phyloP scores from a whole-genome alignment of 2,797 vertebrate genomes.

The Parotocinclus haroldoi region DNA sequence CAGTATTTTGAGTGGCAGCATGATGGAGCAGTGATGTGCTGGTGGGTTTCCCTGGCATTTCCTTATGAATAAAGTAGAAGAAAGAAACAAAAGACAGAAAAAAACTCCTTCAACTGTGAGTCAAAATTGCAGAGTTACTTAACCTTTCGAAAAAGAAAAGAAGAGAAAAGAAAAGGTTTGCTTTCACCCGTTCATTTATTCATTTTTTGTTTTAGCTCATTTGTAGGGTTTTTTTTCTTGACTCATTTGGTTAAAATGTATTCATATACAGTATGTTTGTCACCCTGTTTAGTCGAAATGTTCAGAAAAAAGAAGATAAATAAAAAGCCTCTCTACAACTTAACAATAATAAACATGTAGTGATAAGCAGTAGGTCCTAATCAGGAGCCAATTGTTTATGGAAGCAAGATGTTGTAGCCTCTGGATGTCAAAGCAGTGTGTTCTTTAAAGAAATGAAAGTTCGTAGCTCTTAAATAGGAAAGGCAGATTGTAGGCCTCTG shows the following conservation, averaged over 20 bases:
- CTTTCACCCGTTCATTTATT: neutral
- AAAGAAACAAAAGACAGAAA: neutral
- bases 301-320: neutral
- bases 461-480: too few relatives aligned
- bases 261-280: too few relatives aligned
- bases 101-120: slow-evolving; percentile 11
- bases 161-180: neutral
- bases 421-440: too few relatives aligned
- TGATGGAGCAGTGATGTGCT: slow-evolving; percentile 1
- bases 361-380: too few relatives aligned
- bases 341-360: too few relatives aligned
- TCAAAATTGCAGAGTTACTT: slow-evolving; percentile 21
- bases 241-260: slow-evolving; percentile 14
- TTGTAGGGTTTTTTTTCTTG: neutral
- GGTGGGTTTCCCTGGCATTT: neutral
- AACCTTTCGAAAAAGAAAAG: slow-evolving; percentile 14
- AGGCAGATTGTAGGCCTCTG: too few relatives aligned
- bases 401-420: too few relatives aligned
- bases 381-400: too few relatives aligned
- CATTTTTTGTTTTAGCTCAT: neutral
- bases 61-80: slow-evolving; percentile 3
- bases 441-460: too few relatives aligned
- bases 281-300: neutral
- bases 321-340: too few relatives aligned
- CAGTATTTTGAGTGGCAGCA: neutral